phyloP scores from a whole-genome alignment of 2,888 invertebrate species.

The Hecatera dysodea region DNA sequence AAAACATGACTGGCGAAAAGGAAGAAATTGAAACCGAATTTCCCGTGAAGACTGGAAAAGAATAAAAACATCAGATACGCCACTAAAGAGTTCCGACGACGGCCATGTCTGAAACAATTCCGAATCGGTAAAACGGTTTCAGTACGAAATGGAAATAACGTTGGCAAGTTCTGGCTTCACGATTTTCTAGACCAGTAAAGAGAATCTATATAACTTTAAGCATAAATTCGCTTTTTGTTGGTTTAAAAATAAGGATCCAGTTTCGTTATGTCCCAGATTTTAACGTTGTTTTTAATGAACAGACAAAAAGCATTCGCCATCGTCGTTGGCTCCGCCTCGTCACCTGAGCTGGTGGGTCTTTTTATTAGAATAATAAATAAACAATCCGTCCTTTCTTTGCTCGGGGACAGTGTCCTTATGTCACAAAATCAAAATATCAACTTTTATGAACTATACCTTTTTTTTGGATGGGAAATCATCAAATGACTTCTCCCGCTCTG shows the following conservation, averaged over 20 bases:
- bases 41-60: conserved; percentile 64
- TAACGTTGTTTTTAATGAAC: neutral
- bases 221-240: conserved; percentile 20
- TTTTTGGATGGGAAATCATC: no score
- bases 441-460: no score
- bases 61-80: conserved; percentile 62
- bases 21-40: conserved; percentile 71
- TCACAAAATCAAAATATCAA: neutral
- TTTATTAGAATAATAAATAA: neutral
- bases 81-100: conserved; percentile 54
- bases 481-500: no score
- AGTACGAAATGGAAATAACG: conserved; percentile 53
- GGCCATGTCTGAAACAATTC: conserved; percentile 59
- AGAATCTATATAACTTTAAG: conserved; percentile 19
- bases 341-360: neutral
- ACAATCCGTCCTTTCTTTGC: neutral
- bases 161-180: conserved; percentile 43
- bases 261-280: neutral
- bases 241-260: conserved; percentile 12
- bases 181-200: conserved; percentile 20
- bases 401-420: neutral
- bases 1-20: conserved; percentile 58
- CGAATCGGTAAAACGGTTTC: conserved; percentile 56
- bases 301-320: no score
- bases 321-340: no score